Evolutionary conservation across 2,888 invertebrate species (phyloP).

Genomic region (Acanthococcus lagerstroemiae): DNA sequence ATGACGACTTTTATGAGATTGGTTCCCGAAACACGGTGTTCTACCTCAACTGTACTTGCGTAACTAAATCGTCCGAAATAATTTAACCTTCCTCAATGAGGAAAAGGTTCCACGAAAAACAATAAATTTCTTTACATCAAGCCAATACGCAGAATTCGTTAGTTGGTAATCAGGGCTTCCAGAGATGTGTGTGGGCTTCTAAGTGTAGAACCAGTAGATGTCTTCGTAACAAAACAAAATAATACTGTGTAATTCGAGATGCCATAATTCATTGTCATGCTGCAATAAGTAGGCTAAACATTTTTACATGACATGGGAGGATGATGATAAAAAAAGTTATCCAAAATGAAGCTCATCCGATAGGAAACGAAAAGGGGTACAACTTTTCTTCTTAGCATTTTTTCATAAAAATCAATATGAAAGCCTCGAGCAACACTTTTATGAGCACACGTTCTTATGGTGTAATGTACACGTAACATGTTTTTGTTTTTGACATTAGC

Average conservation of each 20-base stretch:
- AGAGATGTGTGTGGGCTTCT: slow-evolving; percentile 5
- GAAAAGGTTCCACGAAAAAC: not conserved
- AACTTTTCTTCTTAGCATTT: no score
- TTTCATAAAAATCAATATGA: no score
- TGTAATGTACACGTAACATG: no score
- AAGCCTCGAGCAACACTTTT: no score
- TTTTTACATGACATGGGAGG: no score
- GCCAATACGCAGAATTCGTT: slow-evolving; percentile 6
- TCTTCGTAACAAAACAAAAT: not conserved
- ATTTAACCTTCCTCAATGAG: not conserved
- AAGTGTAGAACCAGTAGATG: slow-evolving; percentile 5
- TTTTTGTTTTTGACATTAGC: no score
- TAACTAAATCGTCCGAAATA: not conserved
- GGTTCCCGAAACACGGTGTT: not conserved
- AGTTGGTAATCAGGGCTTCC: slow-evolving; percentile 18
- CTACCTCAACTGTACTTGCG: not conserved
- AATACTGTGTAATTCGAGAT: not conserved
- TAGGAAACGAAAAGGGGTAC: no score
- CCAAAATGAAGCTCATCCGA: no score
- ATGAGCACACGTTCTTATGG: no score
- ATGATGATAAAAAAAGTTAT: no score
- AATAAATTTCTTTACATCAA: slow-evolving; percentile 6
- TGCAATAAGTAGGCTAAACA: slow-evolving; percentile 18
- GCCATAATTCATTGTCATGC: slow-evolving; percentile 9
- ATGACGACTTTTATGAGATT: not conserved